Conservation (phyloP, 2,113 vertebrate genomes). For the Sarotherodon lohbergeri region DNA sequence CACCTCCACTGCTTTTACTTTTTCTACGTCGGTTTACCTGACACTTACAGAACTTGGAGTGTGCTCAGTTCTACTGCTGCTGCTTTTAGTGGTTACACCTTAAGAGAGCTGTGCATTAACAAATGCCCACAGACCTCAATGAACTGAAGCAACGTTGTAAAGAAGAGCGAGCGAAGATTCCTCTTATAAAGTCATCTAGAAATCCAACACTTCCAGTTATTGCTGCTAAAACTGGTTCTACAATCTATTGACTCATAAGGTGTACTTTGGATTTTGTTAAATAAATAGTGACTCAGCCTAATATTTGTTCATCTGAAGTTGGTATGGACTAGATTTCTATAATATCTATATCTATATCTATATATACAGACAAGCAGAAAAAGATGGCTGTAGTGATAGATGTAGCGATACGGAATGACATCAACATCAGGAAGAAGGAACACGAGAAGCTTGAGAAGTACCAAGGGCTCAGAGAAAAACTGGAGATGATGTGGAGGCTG, state of each 20-base stretch:
- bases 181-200: not conserved
- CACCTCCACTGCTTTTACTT: not conserved
- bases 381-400: not conserved
- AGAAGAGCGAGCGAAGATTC: not conserved
- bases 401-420: not conserved
- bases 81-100: not conserved
- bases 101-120: not conserved
- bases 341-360: fast-evolving
- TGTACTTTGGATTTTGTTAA: not conserved
- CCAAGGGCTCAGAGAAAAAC: not conserved
- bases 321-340: not conserved
- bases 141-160: not conserved
- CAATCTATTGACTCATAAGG: not conserved
- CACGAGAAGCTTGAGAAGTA: not conserved
- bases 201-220: not conserved
- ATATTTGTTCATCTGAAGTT: not conserved
- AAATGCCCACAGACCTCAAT: not conserved
- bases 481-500: not conserved
- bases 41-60: not conserved
- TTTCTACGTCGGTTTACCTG: not conserved
- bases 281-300: not conserved
- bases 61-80: not conserved
- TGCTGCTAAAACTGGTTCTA: not conserved
- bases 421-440: not conserved
- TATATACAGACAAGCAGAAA: not conserved